A percentile compares a stretch with the other conserved stretches of the same genome.
Evolutionary conservation across 2,888 invertebrate genomes (phyloP).

Genomic region (Eremobia ochroleuca): DNA sequence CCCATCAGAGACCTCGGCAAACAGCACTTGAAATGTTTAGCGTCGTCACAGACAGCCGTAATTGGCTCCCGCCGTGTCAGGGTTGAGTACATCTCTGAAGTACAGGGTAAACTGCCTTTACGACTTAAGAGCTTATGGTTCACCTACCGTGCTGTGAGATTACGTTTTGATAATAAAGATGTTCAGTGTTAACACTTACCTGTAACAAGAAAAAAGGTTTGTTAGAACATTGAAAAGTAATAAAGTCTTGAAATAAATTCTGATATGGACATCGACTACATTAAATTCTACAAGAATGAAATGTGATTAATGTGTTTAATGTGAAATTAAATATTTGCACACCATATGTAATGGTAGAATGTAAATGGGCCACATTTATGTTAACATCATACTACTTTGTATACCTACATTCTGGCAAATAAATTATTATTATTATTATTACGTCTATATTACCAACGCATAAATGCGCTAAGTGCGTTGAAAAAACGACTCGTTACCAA

Average conservation of each 20-base stretch:
- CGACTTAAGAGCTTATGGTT: constrained; percentile 6
- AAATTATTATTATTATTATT: too few relatives aligned
- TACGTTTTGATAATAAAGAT: constrained; percentile 24
- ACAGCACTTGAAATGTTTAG: constrained; percentile 43
- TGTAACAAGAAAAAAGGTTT: constrained; percentile 54
- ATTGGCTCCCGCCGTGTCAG: constrained; percentile 48
- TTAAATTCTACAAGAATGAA: neutral
- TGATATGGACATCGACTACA: neutral
- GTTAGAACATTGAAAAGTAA: constrained; percentile 14
- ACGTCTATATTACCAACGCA: neutral
- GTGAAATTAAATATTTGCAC: too few relatives aligned
- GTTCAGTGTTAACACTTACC: constrained; percentile 59
- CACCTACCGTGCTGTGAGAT: constrained; percentile 48
- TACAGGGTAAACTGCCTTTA: constrained; percentile 48
- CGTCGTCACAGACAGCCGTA: constrained; percentile 49
- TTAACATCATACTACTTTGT: too few relatives aligned
- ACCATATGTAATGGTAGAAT: too few relatives aligned
- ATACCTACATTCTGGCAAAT: too few relatives aligned
- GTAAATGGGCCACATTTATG: too few relatives aligned
- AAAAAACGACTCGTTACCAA: neutral
- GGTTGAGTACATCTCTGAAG: constrained; percentile 36
- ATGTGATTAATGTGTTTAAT: too few relatives aligned
- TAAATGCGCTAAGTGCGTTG: neutral
- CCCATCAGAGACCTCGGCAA: constrained; percentile 18
- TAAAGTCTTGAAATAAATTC: neutral